Base-by-base conservation (phyloP, 1,140 invertebrate species). In the Zaprionus camerounensis region DNA sequence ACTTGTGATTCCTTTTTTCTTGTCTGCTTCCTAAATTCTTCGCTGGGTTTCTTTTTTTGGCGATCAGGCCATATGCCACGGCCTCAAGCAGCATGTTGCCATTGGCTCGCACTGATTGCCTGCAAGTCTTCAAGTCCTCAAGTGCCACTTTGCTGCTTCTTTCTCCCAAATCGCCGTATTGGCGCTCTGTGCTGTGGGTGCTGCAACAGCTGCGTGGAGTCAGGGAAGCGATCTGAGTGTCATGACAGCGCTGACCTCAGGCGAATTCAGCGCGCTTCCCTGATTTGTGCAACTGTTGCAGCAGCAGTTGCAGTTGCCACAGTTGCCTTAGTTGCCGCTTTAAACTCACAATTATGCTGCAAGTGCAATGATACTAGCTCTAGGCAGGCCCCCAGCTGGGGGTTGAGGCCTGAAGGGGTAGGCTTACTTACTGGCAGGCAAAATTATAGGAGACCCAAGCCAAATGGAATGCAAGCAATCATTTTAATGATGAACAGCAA, bases 211-310 rank as follows among this genome's bases (percentile, higher is more conserved):
- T 77, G 70, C 44, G 49, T 31, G 64, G 20, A 66, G 36, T 41
- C 41, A 38, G 57, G 22, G 41, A 46, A 46, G 41, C 41, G n/a
- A 46, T 9, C 62, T 65, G 70, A 73, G 75, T 78, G 76, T 78
- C 72, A 78, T 75, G 76, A 76, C 76, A 76, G 76, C 72, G 53
- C 49, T 78, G 62, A 78, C 75, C 78, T 70, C 59, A 71, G 62
- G 76, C 71, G 78, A 80, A 79, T 79, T 79, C 81, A 58, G 65
- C 67, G 75, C 22, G n/a, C 17, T 56, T 31, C 7, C 12, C 20
- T 24, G 4, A 24, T 65, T 55, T 13, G 5, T 46, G 53, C 67
- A 63, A 64, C 72, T 64, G 72, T 64, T 75, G 26, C 26, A 28
- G 72, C 66, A 56, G 38, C 53, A 71, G 11, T 34, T 57, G 55